Evolutionary conservation across 2,113 vertebrate genomes (phyloP).

Genomic region (Actenoides hombroni): DNA sequence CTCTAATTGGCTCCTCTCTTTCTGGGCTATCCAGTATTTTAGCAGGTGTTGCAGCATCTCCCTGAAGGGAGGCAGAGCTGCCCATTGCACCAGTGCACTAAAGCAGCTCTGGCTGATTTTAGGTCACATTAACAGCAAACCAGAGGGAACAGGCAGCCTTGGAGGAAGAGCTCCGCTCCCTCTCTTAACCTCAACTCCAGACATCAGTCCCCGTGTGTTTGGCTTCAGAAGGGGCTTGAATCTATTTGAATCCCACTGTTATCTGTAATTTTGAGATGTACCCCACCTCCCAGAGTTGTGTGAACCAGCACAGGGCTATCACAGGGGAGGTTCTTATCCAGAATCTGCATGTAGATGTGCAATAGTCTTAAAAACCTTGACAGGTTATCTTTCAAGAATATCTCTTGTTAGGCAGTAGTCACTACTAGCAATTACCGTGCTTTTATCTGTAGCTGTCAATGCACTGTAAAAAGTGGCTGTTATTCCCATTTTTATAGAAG

Average conservation of each 20-base stretch:
- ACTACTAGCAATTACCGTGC: neutral
- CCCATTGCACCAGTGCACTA: neutral
- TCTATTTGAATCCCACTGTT: neutral
- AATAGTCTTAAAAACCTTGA: neutral
- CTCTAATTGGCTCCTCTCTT: neutral
- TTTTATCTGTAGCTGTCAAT: constrained; percentile 44
- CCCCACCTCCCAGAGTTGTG: neutral
- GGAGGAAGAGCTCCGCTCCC: neutral
- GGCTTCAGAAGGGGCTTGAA: neutral
- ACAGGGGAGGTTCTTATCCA: neutral
- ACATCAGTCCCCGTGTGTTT: neutral
- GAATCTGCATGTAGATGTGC: neutral
- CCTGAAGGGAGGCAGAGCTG: neutral
- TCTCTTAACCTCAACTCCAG: neutral
- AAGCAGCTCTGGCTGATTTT: neutral
- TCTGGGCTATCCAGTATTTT: neutral
- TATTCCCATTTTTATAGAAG: constrained; percentile 8
- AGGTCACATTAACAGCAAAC: neutral
- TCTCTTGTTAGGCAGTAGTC: neutral
- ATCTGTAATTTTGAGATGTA: neutral
- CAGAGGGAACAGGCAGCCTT: neutral
- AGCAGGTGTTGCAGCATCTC: neutral
- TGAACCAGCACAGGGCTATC: neutral
- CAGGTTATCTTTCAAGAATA: neutral
- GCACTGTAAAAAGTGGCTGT: neutral